Percentiles rank a stretch among this genome's conserved stretches.
Conservation (phyloP, 2,113 vertebrate genomes). For the Urocynchramus pylzowi region DNA sequence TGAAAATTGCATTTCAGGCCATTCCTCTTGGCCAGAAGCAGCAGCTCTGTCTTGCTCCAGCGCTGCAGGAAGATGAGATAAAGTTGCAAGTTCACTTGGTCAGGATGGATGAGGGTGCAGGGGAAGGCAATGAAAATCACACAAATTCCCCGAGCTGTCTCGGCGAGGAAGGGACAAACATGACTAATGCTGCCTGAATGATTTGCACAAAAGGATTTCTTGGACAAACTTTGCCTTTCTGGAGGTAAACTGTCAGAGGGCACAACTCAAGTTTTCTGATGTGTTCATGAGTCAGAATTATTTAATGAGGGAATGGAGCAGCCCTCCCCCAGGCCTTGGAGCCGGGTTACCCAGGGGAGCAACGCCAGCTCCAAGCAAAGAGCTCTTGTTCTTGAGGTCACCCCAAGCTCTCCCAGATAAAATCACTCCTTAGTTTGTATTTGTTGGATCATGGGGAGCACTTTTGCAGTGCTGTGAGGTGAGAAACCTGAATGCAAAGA, state of each 20-base stretch:
- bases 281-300: constrained; percentile 14
- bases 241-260: constrained; percentile 7
- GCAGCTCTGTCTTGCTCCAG: background rate
- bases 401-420: background rate
- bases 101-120: background rate
- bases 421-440: background rate
- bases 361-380: rapidly evolving
- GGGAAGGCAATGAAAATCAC: background rate
- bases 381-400: background rate
- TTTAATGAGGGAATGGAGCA: constrained; percentile 7
- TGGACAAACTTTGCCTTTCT: background rate
- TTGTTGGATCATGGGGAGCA: background rate
- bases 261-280: background rate
- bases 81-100: background rate
- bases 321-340: background rate
- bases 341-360: background rate
- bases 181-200: background rate
- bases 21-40: background rate
- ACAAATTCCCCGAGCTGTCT: background rate
- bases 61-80: background rate
- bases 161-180: background rate
- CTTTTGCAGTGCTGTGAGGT: rapidly evolving
- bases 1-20: background rate
- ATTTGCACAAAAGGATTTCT: constrained; percentile 37
- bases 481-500: background rate